Conservation (phyloP, 2,113 vertebrate species). For the Cromileptes altivelis region DNA sequence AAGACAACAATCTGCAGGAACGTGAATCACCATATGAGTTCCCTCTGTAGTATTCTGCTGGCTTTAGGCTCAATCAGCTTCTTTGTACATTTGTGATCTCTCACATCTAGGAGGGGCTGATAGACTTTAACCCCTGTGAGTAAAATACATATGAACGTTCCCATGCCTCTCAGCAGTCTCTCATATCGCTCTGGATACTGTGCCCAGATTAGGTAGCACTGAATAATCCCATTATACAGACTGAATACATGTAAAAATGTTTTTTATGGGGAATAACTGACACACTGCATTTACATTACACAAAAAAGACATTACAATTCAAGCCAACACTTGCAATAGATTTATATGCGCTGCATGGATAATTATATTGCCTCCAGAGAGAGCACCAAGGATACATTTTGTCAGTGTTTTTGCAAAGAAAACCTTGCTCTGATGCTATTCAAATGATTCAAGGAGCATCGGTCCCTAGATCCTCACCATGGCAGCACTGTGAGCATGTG, state of each 20-base stretch:
- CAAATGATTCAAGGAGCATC: slow-evolving; percentile 27
- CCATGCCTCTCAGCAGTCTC: slow-evolving; percentile 38
- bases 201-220: slow-evolving; percentile 6
- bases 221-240: slow-evolving; percentile 46
- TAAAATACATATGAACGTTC: slow-evolving; percentile 41
- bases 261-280: slow-evolving; percentile 34
- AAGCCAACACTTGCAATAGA: slow-evolving; percentile 16
- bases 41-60: neutral
- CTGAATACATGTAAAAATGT: neutral
- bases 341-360: slow-evolving; percentile 33
- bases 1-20: neutral
- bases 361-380: slow-evolving; percentile 31
- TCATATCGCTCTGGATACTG: slow-evolving; percentile 31
- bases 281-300: slow-evolving; percentile 32
- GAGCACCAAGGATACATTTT: slow-evolving; percentile 28
- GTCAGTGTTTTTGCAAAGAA: slow-evolving; percentile 18
- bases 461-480: slow-evolving; percentile 9
- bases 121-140: slow-evolving; percentile 24
- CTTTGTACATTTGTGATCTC: slow-evolving; percentile 27
- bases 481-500: slow-evolving; percentile 13
- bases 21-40: neutral
- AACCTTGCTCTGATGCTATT: slow-evolving; percentile 30
- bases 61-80: slow-evolving; percentile 12
- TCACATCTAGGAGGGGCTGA: slow-evolving; percentile 7
- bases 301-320: slow-evolving; percentile 10